phyloP scores from a whole-genome alignment of 2,888 invertebrate genomes.

The Philaethria dido region DNA sequence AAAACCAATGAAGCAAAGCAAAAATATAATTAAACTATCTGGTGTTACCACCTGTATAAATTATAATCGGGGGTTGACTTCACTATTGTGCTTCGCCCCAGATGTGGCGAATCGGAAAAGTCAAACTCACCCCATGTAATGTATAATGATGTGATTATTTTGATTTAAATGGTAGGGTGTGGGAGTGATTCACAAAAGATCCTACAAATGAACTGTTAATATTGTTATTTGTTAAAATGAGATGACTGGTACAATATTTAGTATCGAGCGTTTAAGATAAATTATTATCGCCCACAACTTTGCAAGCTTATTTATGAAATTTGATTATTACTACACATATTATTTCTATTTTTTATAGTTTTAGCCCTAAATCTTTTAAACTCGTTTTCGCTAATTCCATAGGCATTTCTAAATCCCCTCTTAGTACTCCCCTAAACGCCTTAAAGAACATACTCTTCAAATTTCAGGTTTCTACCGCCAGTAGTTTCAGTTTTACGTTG shows the following conservation, averaged over 20 bases:
- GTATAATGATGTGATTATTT: slow-evolving; percentile 37
- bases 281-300: no score
- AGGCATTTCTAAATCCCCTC: no score
- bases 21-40: slow-evolving; percentile 19
- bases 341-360: no score
- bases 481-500: no score
- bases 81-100: slow-evolving; percentile 36
- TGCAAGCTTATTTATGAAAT: no score
- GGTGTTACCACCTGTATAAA: slow-evolving; percentile 33
- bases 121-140: slow-evolving; percentile 37
- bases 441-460: no score
- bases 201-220: slow-evolving; percentile 17
- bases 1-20: neutral
- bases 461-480: no score
- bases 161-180: slow-evolving; percentile 28
- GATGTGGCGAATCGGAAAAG: slow-evolving; percentile 43
- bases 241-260: slow-evolving; percentile 8
- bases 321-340: no score
- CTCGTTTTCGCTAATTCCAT: no score
- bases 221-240: slow-evolving; percentile 15
- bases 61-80: slow-evolving; percentile 29
- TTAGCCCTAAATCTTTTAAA: no score
- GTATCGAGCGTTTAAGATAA: neutral
- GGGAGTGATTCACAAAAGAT: slow-evolving; percentile 18
- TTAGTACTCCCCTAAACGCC: no score